phyloP scores from a whole-genome alignment of 2,888 invertebrate genomes.

The Dione vanillae region DNA sequence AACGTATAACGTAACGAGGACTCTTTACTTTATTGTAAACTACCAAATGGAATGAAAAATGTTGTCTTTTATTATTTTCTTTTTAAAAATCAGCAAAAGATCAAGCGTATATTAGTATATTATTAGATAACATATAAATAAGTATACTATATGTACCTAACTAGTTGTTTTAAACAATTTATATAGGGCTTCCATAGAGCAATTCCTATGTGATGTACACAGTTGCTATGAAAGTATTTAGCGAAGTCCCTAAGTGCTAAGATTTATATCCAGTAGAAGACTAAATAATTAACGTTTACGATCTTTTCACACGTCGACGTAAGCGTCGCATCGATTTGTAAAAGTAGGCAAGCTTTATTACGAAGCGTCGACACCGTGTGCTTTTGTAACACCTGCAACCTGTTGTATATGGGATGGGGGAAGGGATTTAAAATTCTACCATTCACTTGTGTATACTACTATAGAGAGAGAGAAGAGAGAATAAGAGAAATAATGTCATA shows the following conservation, averaged over 20 bases:
- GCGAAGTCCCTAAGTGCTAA: slow-evolving; percentile 32
- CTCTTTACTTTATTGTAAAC: no score
- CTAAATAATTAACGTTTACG: slow-evolving; percentile 34
- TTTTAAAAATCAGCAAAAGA: no score
- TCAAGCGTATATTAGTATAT: no score
- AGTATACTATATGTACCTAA: no score
- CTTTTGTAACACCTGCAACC: slow-evolving; percentile 15
- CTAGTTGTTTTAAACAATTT: no score
- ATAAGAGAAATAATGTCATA: no score
- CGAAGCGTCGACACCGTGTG: neutral
- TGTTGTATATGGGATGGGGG: neutral
- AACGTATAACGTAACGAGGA: no score
- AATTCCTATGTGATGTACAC: neutral
- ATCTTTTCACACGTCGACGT: slow-evolving; percentile 5
- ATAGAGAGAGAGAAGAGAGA: neutral
- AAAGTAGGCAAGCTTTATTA: slow-evolving; percentile 25
- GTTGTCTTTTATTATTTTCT: no score
- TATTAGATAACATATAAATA: no score
- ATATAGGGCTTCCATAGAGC: no score
- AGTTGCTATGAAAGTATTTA: slow-evolving; percentile 42
- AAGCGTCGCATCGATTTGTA: slow-evolving; percentile 1
- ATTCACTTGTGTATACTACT: neutral
- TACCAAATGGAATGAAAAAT: no score
- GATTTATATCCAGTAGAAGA: slow-evolving; percentile 33
- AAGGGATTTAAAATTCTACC: no score